Evolutionary conservation across 2,113 vertebrate species (phyloP).

Genomic region (Oophaga pumilio): DNA sequence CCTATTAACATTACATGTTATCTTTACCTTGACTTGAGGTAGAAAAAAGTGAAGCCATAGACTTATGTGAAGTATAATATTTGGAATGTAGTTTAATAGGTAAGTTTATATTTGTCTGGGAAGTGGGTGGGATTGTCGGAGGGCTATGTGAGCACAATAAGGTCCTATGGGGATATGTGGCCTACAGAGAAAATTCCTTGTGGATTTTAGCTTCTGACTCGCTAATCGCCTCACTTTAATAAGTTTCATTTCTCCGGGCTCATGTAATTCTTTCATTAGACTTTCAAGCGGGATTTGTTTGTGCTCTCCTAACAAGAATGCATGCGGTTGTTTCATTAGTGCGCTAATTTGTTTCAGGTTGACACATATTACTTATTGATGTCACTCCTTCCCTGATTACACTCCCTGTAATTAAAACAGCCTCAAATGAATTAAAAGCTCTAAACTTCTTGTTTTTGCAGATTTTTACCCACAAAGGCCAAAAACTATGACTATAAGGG

Average conservation of each 20-base stretch:
- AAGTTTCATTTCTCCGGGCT: constrained; percentile 52
- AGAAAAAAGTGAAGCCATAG: neutral
- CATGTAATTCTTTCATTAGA: constrained; percentile 61
- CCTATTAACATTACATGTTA: neutral
- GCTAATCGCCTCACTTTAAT: constrained; percentile 61
- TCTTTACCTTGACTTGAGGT: neutral
- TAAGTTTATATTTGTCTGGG: neutral
- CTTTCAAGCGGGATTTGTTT: constrained; percentile 39
- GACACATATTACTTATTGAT: constrained; percentile 49
- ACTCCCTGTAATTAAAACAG: neutral
- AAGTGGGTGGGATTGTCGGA: neutral
- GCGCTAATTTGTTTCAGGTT: constrained; percentile 45
- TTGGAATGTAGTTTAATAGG: neutral
- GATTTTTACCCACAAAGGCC: neutral
- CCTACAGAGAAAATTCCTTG: constrained; percentile 64
- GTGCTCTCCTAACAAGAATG: constrained; percentile 28
- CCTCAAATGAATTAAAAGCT: neutral
- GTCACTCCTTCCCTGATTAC: constrained; percentile 30
- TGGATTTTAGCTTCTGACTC: constrained; percentile 65
- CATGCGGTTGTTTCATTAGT: constrained; percentile 28
- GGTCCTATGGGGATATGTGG: constrained; percentile 7
- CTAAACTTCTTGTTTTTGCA: neutral
- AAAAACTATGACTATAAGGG: neutral
- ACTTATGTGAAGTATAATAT: neutral
- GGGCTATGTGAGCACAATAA: constrained; percentile 7